phyloP scores from a whole-genome alignment of 2,888 invertebrate species.

The Aethes cnicana region DNA sequence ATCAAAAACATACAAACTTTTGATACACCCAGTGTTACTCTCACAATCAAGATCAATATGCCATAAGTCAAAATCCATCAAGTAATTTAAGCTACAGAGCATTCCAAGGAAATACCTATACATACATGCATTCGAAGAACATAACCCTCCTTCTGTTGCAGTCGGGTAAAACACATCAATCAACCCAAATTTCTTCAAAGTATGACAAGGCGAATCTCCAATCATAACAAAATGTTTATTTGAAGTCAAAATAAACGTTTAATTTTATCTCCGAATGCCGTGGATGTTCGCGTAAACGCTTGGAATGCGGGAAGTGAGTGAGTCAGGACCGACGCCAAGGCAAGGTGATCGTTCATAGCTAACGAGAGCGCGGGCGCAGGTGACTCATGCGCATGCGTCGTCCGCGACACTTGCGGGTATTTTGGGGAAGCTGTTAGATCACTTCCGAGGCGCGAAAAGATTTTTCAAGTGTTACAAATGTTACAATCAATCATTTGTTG shows the following conservation, averaged over 20 bases:
- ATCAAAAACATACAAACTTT: too few species aligned
- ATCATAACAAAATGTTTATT: conserved; percentile 28
- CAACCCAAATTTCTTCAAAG: too few species aligned
- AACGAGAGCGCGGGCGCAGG: conserved; percentile 46
- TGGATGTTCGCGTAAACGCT: conserved; percentile 43
- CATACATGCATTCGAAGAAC: too few species aligned
- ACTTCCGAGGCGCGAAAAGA: not conserved
- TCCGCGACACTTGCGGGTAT: conserved; percentile 22
- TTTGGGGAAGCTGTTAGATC: conserved; percentile 1
- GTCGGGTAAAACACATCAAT: too few species aligned
- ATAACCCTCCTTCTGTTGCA: too few species aligned
- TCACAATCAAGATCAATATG: too few species aligned
- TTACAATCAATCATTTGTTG: too few species aligned
- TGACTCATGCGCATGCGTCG: conserved; percentile 40
- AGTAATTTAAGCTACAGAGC: too few species aligned
- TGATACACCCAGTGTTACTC: too few species aligned
- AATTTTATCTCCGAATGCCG: conserved; percentile 37
- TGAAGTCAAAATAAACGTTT: conserved; percentile 33
- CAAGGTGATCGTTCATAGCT: conserved; percentile 54
- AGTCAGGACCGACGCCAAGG: conserved; percentile 56
- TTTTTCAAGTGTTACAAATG: too few species aligned
- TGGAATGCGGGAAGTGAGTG: conserved; percentile 57
- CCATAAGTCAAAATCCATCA: too few species aligned
- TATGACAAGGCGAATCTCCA: conserved; percentile 9
- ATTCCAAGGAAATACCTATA: too few species aligned